phyloP scores from a whole-genome alignment of 2,888 invertebrate genomes.

The Drosophila diplacantha region DNA sequence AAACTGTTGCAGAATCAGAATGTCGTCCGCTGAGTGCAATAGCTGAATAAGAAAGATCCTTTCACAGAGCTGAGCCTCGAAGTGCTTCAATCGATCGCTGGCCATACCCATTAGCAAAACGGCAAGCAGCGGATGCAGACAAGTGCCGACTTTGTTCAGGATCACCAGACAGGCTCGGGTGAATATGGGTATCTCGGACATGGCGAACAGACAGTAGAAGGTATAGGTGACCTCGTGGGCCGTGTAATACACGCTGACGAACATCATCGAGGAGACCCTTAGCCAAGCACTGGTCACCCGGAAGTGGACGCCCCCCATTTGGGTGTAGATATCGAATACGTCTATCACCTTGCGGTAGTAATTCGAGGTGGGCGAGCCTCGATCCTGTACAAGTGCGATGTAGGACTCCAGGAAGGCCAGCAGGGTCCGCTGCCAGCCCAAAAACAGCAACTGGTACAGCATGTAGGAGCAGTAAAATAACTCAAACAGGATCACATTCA shows the following conservation, averaged over 20 bases:
- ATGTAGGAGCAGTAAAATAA: constrained; percentile 15
- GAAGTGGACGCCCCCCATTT: background rate
- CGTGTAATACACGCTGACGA: constrained; percentile 16
- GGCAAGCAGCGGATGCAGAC: constrained; percentile 13
- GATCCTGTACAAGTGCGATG: fast-evolving
- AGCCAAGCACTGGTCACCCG: constrained; percentile 16
- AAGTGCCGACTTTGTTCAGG: constrained; percentile 18
- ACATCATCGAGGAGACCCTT: constrained; percentile 16
- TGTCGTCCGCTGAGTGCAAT: background rate
- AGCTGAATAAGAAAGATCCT: constrained; percentile 16
- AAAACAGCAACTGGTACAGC: constrained; percentile 12
- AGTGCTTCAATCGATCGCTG: constrained; percentile 21
- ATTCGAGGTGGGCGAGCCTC: background rate
- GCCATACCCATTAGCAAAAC: constrained; percentile 8
- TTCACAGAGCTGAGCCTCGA: constrained; percentile 5
- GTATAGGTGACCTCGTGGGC: constrained; percentile 20
- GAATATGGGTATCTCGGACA: constrained; percentile 1
- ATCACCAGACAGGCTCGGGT: constrained; percentile 4
- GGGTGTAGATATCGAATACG: constrained; percentile 6
- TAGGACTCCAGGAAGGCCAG: constrained; percentile 9
- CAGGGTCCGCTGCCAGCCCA: constrained; percentile 15
- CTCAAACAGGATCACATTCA: constrained; percentile 25
- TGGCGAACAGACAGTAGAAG: constrained; percentile 10
- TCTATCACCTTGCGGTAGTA: background rate
- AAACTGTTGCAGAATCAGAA: background rate